These are phyloP conservation scores for Vollenhovia emeryi DNA, from an alignment of 1,140 invertebrate genomes.

Conservation along the genomic window DNA sequence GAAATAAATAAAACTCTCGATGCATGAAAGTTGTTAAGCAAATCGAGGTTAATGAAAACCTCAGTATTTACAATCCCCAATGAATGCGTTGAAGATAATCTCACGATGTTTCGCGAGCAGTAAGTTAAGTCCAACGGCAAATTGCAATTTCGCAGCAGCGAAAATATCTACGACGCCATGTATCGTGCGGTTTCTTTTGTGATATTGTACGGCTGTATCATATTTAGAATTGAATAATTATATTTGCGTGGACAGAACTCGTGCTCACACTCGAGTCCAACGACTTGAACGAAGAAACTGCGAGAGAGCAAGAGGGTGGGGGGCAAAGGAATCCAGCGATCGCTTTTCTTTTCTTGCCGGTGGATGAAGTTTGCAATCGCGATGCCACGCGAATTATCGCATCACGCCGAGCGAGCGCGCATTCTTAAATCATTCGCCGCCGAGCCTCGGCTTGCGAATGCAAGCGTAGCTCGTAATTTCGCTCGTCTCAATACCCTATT, in stretches of 20 bases:
- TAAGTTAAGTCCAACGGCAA: neutral
- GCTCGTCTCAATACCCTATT: constrained; percentile 12
- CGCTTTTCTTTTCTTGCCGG: neutral
- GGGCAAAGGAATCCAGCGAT: neutral
- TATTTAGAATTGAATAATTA: constrained; percentile 6
- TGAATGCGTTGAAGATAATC: neutral
- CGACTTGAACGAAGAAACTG: neutral
- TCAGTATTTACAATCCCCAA: neutral
- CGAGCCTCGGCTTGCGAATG: neutral
- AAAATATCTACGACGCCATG: neutral
- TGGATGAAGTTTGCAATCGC: constrained; percentile 9
- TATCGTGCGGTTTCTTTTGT: neutral
- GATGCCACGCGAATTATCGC: constrained; percentile 24
- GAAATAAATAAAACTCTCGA: neutral
- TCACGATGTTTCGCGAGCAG: neutral
- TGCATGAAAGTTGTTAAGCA: neutral
- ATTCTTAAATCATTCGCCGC: constrained; percentile 1
- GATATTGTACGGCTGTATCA: neutral
- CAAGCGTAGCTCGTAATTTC: constrained; percentile 12
- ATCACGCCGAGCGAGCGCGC: neutral
- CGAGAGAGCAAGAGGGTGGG: neutral
- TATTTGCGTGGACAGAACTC: neutral
- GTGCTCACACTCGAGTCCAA: neutral
- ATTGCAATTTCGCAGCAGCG: neutral
- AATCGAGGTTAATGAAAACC: neutral